A percentile compares a stretch with the other conserved stretches of the same genome.
phyloP scores from a whole-genome alignment of 23 tunicate genomes.

The Ascidia mentula region DNA sequence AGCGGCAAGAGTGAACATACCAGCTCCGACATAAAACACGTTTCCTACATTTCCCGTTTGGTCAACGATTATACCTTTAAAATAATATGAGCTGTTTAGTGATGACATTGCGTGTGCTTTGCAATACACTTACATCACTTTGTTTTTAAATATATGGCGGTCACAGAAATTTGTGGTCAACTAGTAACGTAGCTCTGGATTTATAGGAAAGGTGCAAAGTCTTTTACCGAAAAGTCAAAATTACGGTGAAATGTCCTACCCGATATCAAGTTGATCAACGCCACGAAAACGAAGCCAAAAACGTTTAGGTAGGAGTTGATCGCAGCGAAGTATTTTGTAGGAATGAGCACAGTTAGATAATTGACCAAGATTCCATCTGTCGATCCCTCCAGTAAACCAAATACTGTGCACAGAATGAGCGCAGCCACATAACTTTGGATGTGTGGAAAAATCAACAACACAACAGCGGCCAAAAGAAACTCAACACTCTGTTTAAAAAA shows the following conservation, averaged over 20 bases:
- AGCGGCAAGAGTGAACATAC: not conserved
- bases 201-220: no score
- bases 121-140: no score
- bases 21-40: not conserved
- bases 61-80: not conserved
- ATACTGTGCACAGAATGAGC: not conserved
- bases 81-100: no score
- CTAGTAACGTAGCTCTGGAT: no score
- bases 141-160: no score
- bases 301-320: not conserved
- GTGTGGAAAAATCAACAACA: not conserved
- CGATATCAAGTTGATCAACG: not conserved
- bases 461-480: not conserved
- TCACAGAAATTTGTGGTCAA: not conserved
- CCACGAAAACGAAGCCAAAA: not conserved
- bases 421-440: not conserved
- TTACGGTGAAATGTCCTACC: not conserved
- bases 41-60: not conserved
- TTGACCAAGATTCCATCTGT: not conserved
- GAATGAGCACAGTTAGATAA: not conserved
- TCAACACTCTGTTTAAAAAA: not conserved
- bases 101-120: no score
- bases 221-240: no score
- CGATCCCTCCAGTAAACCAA: not conserved
- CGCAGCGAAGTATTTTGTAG: not conserved